Percentiles rank a stretch among this genome's conserved stretches.
These are phyloP conservation scores for roundworm (Caenorhabditis elegans) DNA, from an alignment of 1,140 invertebrate genomes.

Conservation along the genomic window DNA sequence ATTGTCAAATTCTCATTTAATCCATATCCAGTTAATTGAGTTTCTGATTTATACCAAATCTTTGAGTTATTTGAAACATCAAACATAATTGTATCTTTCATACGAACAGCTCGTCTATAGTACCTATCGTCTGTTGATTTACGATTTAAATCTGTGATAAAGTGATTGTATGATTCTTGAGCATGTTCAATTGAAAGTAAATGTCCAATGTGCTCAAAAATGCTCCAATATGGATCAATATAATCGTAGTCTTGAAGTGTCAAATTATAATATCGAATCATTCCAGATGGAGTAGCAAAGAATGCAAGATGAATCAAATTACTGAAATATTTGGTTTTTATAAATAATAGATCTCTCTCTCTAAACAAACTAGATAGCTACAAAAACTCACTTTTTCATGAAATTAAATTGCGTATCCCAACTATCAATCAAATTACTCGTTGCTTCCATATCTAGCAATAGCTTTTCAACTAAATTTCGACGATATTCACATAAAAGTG, in stretches of 20 bases:
- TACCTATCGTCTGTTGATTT: constrained; percentile 60
- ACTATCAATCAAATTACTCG: constrained; percentile 46
- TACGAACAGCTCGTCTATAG: constrained; percentile 61
- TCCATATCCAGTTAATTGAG: constrained; percentile 54
- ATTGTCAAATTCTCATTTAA: constrained; percentile 60
- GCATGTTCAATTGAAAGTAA: constrained; percentile 38
- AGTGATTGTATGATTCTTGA: constrained; percentile 59
- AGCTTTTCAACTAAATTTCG: constrained; percentile 58
- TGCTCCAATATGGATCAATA: constrained; percentile 49
- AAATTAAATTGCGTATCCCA: constrained; percentile 57
- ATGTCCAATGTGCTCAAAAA: constrained; percentile 36
- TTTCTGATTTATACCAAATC: constrained; percentile 57
- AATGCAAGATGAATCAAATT: constrained; percentile 64
- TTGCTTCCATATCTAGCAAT: constrained; percentile 60
- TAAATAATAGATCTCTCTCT: background rate
- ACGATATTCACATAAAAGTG: constrained; percentile 55
- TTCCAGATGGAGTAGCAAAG: constrained; percentile 62
- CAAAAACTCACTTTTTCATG: constrained; percentile 21
- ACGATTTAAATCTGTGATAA: constrained; percentile 57
- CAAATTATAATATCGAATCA: constrained; percentile 62
- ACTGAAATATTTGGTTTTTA: background rate
- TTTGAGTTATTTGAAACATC: constrained; percentile 62
- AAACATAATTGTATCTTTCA: constrained; percentile 60
- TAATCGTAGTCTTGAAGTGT: constrained; percentile 59
- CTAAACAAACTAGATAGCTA: no score